Percentiles rank a stretch among this genome's conserved stretches.
Evolutionary conservation across 1,140 invertebrate genomes (phyloP).

Genomic region (Drosophila repleta): DNA sequence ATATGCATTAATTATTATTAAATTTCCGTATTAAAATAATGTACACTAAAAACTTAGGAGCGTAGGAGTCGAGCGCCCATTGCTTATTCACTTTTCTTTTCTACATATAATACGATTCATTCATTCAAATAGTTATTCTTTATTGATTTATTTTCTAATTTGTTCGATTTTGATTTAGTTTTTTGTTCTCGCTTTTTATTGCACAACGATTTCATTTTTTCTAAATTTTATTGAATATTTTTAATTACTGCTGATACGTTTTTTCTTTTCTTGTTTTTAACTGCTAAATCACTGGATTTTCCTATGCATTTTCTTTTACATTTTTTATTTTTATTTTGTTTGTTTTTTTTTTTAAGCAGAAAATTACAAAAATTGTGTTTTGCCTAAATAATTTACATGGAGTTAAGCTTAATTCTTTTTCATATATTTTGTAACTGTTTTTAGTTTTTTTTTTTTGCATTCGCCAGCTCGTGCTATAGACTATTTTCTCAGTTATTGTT

Average conservation of each 20-base stretch:
- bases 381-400: conserved; percentile 64
- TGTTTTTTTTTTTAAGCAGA: conserved; percentile 35
- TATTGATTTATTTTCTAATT: background rate
- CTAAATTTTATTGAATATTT: conserved; percentile 30
- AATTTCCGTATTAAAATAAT: conserved; percentile 42
- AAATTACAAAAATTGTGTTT: conserved; percentile 62
- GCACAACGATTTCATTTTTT: conserved; percentile 47
- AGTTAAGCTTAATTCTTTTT: conserved; percentile 57
- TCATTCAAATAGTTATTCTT: conserved; percentile 42
- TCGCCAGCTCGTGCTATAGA: conserved; percentile 61
- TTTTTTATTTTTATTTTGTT: conserved; percentile 12
- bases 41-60: conserved; percentile 62
- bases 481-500: conserved; percentile 68
- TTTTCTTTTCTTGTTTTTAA: conserved; percentile 50
- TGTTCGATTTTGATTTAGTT: conserved; percentile 25
- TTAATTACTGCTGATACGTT: conserved; percentile 62
- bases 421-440: background rate
- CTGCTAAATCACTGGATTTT: conserved; percentile 71
- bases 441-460: conserved; percentile 30
- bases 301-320: conserved; percentile 36
- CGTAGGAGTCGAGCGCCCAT: conserved; percentile 61
- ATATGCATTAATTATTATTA: conserved; percentile 37
- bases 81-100: conserved; percentile 47
- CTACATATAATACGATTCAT: conserved; percentile 39
- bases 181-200: conserved; percentile 46